Evolutionary conservation across 92 coral and sea anemone species (phyloP).

Genomic region (Umimayanthus chanpuru): DNA sequence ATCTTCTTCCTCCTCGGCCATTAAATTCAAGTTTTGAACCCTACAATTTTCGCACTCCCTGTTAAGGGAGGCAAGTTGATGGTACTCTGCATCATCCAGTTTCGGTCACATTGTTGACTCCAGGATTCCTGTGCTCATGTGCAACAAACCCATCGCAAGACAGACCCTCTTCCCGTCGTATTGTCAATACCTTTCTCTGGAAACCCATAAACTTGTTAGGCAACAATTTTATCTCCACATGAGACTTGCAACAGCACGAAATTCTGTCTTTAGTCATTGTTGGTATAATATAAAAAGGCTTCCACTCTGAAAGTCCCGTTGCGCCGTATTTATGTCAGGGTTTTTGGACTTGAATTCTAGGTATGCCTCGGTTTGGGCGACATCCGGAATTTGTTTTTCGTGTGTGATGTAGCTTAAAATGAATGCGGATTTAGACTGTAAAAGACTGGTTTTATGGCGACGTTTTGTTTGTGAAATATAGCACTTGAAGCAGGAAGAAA

Average conservation of each 20-base stretch:
- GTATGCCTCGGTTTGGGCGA: no score
- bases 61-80: constrained; percentile 4
- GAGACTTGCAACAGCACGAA: constrained; percentile 36
- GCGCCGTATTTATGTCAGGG: no score
- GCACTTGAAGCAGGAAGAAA: no score
- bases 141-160: background rate
- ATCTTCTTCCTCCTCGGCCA: background rate
- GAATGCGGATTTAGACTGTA: no score
- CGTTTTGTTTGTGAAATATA: no score
- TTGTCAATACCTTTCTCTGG: background rate
- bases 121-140: background rate
- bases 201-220: constrained; percentile 3
- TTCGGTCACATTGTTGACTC: constrained; percentile 16
- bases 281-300: constrained; percentile 31
- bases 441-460: no score
- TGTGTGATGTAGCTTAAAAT: no score
- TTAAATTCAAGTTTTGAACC: background rate
- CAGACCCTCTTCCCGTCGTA: background rate
- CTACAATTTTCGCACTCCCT: constrained; percentile 18
- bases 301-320: no score
- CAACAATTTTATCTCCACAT: constrained; percentile 26
- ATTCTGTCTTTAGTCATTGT: constrained; percentile 27
- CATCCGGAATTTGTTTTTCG: no score
- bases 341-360: no score
- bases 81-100: background rate